A percentile compares a stretch with the other conserved stretches of the same genome.
phyloP scores from a whole-genome alignment of 2,113 vertebrate genomes.

The Gymnorhina tibicen region DNA sequence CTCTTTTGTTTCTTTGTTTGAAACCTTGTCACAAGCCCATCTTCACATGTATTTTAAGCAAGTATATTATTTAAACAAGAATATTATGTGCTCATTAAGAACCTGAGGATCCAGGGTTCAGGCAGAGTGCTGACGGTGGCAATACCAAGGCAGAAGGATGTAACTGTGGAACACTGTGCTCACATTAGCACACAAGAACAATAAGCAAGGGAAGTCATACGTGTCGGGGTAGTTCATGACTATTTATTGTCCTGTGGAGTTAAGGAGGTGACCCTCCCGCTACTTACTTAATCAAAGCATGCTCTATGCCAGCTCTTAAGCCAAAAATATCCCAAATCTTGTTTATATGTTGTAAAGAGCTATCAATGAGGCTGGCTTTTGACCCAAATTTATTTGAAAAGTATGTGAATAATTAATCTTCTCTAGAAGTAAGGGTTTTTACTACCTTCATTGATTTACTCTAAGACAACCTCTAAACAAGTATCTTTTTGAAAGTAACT shows the following conservation, averaged over 20 bases:
- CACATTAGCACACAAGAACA: background rate
- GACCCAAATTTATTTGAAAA: background rate
- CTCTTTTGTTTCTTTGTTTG: background rate
- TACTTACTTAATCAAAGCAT: background rate
- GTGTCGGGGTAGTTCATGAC: background rate
- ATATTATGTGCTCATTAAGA: background rate
- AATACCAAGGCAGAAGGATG: background rate
- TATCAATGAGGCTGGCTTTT: background rate
- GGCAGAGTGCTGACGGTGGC: background rate
- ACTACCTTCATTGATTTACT: background rate
- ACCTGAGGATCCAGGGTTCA: background rate
- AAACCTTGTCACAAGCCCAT: background rate
- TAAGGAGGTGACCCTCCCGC: background rate
- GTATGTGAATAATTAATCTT: background rate
- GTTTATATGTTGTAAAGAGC: background rate
- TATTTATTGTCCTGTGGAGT: background rate
- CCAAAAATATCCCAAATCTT: background rate
- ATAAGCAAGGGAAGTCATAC: rapidly evolving
- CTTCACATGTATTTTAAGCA: background rate
- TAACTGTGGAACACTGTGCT: background rate
- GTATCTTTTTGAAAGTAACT: background rate
- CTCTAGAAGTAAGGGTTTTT: background rate
- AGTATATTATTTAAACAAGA: background rate
- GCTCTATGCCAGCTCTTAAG: background rate
- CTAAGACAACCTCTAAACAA: background rate